These are phyloP conservation scores for Pachyseris speciosa DNA, from an alignment of 64 coral and sea anemone genomes.

Conservation along the genomic window DNA sequence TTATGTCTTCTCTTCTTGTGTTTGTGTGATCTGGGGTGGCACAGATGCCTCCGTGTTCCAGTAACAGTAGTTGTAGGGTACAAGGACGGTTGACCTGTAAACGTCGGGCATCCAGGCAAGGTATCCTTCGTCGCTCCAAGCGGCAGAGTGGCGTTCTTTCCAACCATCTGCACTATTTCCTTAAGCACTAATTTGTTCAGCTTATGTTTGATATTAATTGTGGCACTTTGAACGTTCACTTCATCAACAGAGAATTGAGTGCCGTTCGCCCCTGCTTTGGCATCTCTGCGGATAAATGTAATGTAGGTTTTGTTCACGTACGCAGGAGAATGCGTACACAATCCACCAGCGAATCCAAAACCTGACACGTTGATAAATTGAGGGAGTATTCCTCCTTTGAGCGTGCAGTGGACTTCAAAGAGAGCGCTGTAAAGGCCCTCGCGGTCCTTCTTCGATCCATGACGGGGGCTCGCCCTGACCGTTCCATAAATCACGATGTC, in stretches of 20 bases:
- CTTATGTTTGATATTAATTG: slow-evolving; percentile 64
- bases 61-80: not conserved
- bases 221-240: slow-evolving; percentile 74
- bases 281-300: slow-evolving; percentile 53
- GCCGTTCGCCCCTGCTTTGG: not conserved
- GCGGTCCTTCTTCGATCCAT: slow-evolving; percentile 11
- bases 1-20: slow-evolving; percentile 37
- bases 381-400: slow-evolving; percentile 81
- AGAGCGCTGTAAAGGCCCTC: slow-evolving; percentile 68
- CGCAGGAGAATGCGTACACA: slow-evolving; percentile 78
- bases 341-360: slow-evolving; percentile 80
- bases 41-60: not conserved
- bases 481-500: slow-evolving; percentile 81
- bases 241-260: slow-evolving; percentile 66
- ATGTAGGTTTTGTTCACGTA: slow-evolving; percentile 89
- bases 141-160: slow-evolving; percentile 64
- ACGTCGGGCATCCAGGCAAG: slow-evolving; percentile 45
- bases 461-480: slow-evolving; percentile 63
- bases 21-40: slow-evolving; percentile 41
- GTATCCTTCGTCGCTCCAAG: slow-evolving; percentile 40
- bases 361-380: slow-evolving; percentile 82
- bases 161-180: slow-evolving; percentile 67
- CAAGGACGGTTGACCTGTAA: slow-evolving; percentile 14
- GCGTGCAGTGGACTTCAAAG: slow-evolving; percentile 80
- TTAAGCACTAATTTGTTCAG: slow-evolving; percentile 57